Evolutionary conservation across 2,797 vertebrate genomes (phyloP), one percentile per base, ranked within the genome.

Genomic region (Novumbra hubbsi): DNA sequence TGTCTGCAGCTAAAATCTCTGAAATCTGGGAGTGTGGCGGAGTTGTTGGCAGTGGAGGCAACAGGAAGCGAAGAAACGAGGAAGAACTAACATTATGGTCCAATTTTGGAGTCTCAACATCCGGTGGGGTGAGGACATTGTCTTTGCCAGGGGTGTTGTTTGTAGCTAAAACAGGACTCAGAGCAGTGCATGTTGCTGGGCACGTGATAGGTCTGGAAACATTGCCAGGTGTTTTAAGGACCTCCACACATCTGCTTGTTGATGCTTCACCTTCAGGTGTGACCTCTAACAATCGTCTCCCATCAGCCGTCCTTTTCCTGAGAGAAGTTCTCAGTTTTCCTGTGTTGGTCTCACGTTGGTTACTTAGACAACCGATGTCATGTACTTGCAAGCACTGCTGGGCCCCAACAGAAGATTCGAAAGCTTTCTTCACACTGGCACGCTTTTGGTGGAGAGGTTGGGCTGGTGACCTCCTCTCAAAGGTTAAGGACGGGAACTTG

Each of bases 1-100:
- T 98, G 63, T 98, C 95, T 9, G 87, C 65, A 8, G 94, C 96
- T 69, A 98, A 91, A 77, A 89, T 55, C 28, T 88, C 86, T 41
- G 76, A 48, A 57, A 73, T 82, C 60, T 65, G 52, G 52, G 78
- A 60, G 63, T 69, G 71, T 32, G 87, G 83, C 1, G 88, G 84
- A 28, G 85, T 86, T 15, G 68, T 74, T 0, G 78, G 69, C 64
- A 65, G 83, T 72, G 34, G 50, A 24, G 81, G 82, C 19, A 88
- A 80, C 2, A 90, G 77, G 3, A 84, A 38, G 52, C 73, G 73
- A 12, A 68, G 3, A 72, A 74, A n/a, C 67, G 81, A 81, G 62
- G 73, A 0, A 75, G 12, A 0, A 71, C 32, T 11, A 75, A 50
- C 49, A 45, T 83, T 76, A 1, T 76, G 76, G 28, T 72, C 71